Base-by-base conservation (phyloP, 2,797 vertebrate genomes). In the Anguilla marmorata region DNA sequence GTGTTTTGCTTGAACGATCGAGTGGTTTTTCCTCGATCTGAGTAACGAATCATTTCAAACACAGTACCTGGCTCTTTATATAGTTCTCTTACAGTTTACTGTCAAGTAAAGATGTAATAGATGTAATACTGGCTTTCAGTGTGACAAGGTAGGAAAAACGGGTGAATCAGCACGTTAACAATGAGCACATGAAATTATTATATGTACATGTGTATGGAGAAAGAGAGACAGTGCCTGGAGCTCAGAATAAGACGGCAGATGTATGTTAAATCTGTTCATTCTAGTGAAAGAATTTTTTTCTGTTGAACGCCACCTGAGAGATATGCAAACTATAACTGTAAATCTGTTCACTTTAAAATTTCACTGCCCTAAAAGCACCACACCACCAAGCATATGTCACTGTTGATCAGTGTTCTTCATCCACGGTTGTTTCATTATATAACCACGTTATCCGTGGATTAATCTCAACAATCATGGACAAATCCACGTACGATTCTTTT, bases 1-100 rank as follows among this genome's bases (percentile, higher is more conserved):
- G 87, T 87, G 66, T 90, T 87, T 89, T 91, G 74, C 80, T 89
- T 74, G 85, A 90, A 86, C 41, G 88, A 86, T 82, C 88, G 84
- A 86, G 56, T 82, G 85, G 88, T 88, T 88, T 87, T 90, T 86
- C 89, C 85, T 89, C 84, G 85, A 89, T 86, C 88, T 89, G 90
- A 79, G 84, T 69, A 69, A 86, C 86, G 86, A 88, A 89, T 88
- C 87, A 82, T 69, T 56, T 74, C 30, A 56, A 45, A 50, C 19
- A 24, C 48, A 27, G n/a, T 69, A 14, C 27, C n/a, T 48, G 14
- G 50, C 3, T 58, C n/a, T 58, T 41, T 21, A 37, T 37, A 24
- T 14, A 84, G 58, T 60, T 50, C 45, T 21, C 45, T 69, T 21
- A 21, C 33, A 33, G 72, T 76, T 33, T 33, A 76, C 16, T 33